These are phyloP conservation scores for Arctopsyche grandis DNA, from an alignment of 1,140 invertebrate species.

Conservation along the genomic window DNA sequence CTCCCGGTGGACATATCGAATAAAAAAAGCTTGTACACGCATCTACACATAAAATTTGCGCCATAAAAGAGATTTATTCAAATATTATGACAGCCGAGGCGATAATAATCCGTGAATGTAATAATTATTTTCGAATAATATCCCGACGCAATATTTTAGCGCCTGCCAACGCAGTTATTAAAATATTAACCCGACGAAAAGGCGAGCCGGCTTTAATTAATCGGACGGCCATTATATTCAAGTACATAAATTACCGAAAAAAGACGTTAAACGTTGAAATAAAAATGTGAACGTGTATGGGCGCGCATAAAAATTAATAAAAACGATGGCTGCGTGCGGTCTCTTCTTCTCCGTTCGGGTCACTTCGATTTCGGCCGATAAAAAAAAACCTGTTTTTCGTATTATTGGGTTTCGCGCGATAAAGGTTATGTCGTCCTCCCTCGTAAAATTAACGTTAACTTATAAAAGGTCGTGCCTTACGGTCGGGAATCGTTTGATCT, in stretches of 20 bases:
- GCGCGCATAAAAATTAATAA: constrained; percentile 3
- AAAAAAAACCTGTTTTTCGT: constrained; percentile 9
- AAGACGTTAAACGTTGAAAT: background rate
- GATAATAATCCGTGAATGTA: constrained; percentile 32
- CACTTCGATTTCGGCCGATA: background rate
- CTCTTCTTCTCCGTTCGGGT: background rate
- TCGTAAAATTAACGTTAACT: constrained; percentile 40
- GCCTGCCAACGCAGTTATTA: constrained; percentile 22
- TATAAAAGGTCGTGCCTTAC: constrained; percentile 1
- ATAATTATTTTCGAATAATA: constrained; percentile 26
- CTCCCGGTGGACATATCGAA: background rate
- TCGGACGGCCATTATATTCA: constrained; percentile 14
- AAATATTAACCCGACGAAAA: constrained; percentile 16
- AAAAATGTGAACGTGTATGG: background rate
- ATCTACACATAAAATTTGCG: background rate
- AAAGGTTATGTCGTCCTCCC: constrained; percentile 25
- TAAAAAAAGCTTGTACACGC: background rate
- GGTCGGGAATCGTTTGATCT: constrained; percentile 5
- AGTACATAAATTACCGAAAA: constrained; percentile 11
- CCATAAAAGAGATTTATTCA: constrained; percentile 35
- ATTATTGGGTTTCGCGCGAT: background rate
- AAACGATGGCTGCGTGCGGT: background rate
- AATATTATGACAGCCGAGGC: constrained; percentile 31
- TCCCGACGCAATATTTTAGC: constrained; percentile 22
- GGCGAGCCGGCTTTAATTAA: constrained; percentile 12